Conservation (phyloP, 2,113 vertebrate genomes). For the Sinocyclocheilus anophthalmus region DNA sequence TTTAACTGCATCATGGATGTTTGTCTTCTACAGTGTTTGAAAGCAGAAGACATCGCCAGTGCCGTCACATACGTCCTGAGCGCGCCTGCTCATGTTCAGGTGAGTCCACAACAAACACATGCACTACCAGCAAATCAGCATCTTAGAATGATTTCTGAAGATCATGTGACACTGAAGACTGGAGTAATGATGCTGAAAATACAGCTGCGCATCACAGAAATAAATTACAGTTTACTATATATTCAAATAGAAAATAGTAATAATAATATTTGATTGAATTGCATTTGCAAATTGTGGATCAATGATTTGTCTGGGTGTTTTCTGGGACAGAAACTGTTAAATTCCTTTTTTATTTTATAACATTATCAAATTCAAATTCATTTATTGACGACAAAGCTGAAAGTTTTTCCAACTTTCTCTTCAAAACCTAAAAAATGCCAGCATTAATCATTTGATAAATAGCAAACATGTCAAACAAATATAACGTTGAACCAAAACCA, state of each 20-base stretch:
- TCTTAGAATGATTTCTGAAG: neutral
- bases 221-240: neutral
- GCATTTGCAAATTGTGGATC: neutral
- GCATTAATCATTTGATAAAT: too few species aligned
- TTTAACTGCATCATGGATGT: neutral
- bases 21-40: constrained; percentile 83
- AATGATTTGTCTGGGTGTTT: neutral
- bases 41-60: constrained; percentile 91
- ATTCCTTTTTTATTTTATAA: neutral
- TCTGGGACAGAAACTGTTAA: too few species aligned
- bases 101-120: constrained; percentile 61
- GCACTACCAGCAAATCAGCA: neutral
- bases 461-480: too few species aligned
- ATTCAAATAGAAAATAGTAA: too few species aligned
- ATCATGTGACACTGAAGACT: neutral
- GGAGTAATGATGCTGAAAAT: neutral
- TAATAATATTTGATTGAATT: neutral
- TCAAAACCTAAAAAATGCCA: too few species aligned
- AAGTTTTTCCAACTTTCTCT: neutral
- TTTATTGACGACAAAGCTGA: too few species aligned
- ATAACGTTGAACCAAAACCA: too few species aligned
- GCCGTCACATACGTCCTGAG: constrained; percentile 90
- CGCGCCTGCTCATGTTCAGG: constrained; percentile 91
- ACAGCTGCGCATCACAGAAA: neutral
- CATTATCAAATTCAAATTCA: neutral